Conservation (phyloP, 2,113 vertebrate genomes). For the Callipepla squamata region DNA sequence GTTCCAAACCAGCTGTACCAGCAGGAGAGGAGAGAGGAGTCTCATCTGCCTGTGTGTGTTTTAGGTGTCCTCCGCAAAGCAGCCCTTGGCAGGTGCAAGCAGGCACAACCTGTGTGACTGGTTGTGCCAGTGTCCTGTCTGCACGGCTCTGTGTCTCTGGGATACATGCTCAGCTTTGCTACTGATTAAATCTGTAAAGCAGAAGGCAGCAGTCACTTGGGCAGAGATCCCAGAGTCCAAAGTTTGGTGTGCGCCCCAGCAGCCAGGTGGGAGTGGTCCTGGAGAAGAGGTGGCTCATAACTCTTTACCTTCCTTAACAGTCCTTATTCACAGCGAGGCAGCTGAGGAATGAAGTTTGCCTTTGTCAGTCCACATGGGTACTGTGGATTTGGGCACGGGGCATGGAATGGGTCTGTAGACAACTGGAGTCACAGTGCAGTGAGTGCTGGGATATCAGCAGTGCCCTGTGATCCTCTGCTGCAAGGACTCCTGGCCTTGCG, state of each 20-base stretch:
- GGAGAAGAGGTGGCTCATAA: neutral
- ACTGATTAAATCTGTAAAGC: neutral
- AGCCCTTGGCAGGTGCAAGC: neutral
- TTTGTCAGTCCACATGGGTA: neutral
- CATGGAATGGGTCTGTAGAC: neutral
- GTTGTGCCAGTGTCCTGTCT: neutral
- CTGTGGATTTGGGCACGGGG: fast-evolving
- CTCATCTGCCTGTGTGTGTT: neutral
- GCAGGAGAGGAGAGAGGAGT: neutral
- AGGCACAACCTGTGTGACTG: neutral
- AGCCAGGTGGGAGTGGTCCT: neutral
- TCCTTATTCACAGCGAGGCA: neutral
- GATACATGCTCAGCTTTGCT: neutral
- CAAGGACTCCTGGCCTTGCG: neutral
- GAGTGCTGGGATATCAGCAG: neutral
- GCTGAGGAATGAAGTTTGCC: neutral
- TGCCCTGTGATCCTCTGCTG: neutral
- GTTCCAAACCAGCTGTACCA: neutral
- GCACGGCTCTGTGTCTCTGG: neutral
- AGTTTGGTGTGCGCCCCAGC: neutral
- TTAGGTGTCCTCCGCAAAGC: neutral
- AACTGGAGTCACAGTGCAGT: neutral
- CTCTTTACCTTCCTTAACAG: neutral
- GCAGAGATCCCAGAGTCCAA: neutral
- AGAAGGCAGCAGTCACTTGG: neutral